Base-by-base conservation (phyloP, 2,113 vertebrate species). In the Datnioides undecimradiatus region DNA sequence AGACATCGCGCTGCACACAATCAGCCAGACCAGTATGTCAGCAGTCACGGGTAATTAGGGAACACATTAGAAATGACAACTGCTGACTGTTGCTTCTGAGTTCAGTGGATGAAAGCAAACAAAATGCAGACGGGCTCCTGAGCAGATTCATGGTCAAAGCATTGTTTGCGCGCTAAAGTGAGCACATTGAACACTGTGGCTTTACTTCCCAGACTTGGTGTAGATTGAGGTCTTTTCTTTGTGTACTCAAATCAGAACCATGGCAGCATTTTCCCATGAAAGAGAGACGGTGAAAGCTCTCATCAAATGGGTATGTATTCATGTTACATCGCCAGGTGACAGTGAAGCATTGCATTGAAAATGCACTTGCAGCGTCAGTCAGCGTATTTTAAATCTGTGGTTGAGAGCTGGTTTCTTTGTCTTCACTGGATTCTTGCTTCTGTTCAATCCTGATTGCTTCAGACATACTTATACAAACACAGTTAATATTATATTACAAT, bases 1-100 rank as follows among this genome's bases (percentile, higher is more conserved):
- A 68, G 74, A 67, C 83, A 76, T 78, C 45, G 25, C 73, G 45
- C 23, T 8, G 9, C 46, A 73, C 38, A 65, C 73, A 40, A 6
- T 63, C 27, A 65, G 83, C 70, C 69, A 55, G 59, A 76, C 62
- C 40, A 21, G 34, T 60, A 62, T 40, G 77, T 78, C 80, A 79
- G 67, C 64, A 74, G 54, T 72, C 88, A 83, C 25, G 63, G 71
- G 17, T 79, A 65, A 76, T 83, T 85, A 82, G 59, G 59, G 38
- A 19, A 27, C 71, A 66, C 59, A 64, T 76, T 80, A 46, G 31
- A 69, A 83, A 77, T 31, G 51, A 72, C 54, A 75, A 66, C 49
- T 25, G 51, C 49, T 79, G 73, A 80, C 59, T 23, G 75, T 79
- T 60, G 68, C 17, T 54, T 31, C n/a, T 23, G 36, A n/a, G 54